Base-by-base conservation (phyloP, 53 echinoderm and acorn worm genomes). In the Paelopatides confundens region DNA sequence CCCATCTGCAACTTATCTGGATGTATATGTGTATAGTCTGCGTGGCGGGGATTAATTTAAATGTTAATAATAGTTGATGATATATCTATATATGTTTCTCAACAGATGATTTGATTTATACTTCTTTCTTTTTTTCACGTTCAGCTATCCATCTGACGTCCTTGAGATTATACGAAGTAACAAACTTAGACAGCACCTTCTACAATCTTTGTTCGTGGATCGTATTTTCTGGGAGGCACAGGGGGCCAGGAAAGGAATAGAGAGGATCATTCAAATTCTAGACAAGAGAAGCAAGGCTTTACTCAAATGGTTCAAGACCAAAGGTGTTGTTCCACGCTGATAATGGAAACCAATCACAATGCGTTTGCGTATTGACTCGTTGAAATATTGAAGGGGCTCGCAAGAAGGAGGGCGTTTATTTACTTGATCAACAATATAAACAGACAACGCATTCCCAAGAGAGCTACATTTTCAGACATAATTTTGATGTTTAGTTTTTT, bases 171-270 rank as follows among this genome's bases (percentile, higher is more conserved):
- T 95, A 35, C 71, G 88, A 65, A 77, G 83, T 31, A 88, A 71
- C 33, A 65, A 82, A 29, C 88, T 97, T 0, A 86, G 87, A 21
- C 90, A 86, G 28, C 92, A 85, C 64, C 90, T 97, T 0, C 85
- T 93, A 0, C 92, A 95, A 35, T 97, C 97, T n/a, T 76, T 97
- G 34, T 86, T 91, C 77, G 71, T 86, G 38, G 97, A 97, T 89
- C 91, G 88, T 38, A 46, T 88, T 14, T 97, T 90, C 87, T 97
- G 97, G 95, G 89, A 93, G 31, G 93, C 82, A 35, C 90, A 90
- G 31, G 95, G 95, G 31, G 95, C 93, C 54, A 89, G 88, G 36
- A 66, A 83, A 11, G 97, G 90, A 58, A 91, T 93, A 15, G 94
- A 97, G 26, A 82, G 77, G 24, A 82, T 95, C 23, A 64, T 95